phyloP scores from a whole-genome alignment of 2,113 vertebrate genomes.

The Monarcha castaneiventris region DNA sequence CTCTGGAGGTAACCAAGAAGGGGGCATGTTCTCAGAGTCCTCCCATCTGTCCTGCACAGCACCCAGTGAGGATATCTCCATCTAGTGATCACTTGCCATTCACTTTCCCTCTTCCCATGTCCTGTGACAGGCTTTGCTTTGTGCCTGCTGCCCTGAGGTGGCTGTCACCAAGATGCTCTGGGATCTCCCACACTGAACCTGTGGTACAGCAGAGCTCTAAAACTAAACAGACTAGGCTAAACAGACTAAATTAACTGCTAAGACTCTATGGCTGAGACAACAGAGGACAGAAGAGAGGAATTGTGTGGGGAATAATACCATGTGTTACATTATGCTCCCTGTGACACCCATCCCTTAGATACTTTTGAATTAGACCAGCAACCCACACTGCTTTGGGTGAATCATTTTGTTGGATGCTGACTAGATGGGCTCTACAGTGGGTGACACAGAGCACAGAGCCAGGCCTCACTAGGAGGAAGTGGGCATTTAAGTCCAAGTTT shows the following conservation, averaged over 20 bases:
- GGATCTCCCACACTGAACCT: neutral
- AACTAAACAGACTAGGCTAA: neutral
- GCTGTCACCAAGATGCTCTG: neutral
- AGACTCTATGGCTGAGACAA: neutral
- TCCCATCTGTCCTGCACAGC: neutral
- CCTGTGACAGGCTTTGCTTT: neutral
- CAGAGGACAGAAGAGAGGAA: neutral
- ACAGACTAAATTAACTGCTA: neutral
- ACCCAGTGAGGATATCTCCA: neutral
- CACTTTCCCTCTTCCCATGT: neutral
- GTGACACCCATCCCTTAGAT: neutral
- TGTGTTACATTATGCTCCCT: neutral
- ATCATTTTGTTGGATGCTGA: neutral
- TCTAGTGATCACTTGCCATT: neutral
- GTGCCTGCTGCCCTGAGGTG: neutral
- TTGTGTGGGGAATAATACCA: neutral
- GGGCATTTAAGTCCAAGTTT: neutral
- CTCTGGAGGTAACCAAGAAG: neutral
- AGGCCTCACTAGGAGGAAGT: neutral
- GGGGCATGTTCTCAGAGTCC: neutral
- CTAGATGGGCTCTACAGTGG: fast-evolving
- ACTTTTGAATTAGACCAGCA: neutral
- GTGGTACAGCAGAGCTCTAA: neutral
- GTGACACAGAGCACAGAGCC: fast-evolving
- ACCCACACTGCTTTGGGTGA: neutral